phyloP scores from a whole-genome alignment of 2,888 invertebrate species.

The Agriotes lineatus region DNA sequence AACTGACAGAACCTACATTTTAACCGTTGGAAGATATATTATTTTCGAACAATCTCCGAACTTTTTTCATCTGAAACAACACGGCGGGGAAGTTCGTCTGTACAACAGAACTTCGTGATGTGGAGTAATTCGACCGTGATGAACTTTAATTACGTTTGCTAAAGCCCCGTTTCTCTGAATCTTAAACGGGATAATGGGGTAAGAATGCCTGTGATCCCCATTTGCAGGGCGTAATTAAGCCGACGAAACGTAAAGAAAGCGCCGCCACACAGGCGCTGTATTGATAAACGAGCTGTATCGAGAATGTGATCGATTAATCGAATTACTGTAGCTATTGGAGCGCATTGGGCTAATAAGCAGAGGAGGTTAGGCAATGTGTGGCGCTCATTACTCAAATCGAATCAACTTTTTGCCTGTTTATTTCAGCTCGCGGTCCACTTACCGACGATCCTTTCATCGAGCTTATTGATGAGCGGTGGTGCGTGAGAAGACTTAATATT shows the following conservation, averaged over 20 bases:
- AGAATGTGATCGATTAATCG: constrained; percentile 17
- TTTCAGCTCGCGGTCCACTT: constrained; percentile 9
- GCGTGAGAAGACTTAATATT: constrained; percentile 16
- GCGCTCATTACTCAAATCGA: constrained; percentile 16
- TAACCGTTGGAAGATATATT: too few species aligned
- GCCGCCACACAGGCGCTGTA: too few species aligned
- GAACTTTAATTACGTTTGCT: constrained; percentile 7
- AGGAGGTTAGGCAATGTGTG: constrained; percentile 13
- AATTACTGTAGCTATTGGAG: constrained; percentile 8
- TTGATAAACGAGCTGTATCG: constrained; percentile 12
- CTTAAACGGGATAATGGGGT: neutral
- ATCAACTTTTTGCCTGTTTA: constrained; percentile 8
- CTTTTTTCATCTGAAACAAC: too few species aligned
- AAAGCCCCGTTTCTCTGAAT: constrained; percentile 5
- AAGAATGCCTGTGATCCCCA: neutral
- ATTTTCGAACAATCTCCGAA: too few species aligned
- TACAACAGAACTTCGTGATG: neutral
- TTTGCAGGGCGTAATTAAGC: neutral
- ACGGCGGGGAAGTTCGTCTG: too few species aligned
- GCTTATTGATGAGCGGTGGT: constrained; percentile 3
- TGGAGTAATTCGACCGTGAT: neutral
- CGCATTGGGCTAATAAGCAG: constrained; percentile 12
- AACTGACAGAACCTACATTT: too few species aligned
- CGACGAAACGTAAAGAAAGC: neutral
- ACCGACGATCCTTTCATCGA: constrained; percentile 9